A percentile compares a stretch with the other conserved stretches of the same genome.
phyloP scores from a whole-genome alignment of 2,113 vertebrate genomes.

The Datnioides undecimradiatus region DNA sequence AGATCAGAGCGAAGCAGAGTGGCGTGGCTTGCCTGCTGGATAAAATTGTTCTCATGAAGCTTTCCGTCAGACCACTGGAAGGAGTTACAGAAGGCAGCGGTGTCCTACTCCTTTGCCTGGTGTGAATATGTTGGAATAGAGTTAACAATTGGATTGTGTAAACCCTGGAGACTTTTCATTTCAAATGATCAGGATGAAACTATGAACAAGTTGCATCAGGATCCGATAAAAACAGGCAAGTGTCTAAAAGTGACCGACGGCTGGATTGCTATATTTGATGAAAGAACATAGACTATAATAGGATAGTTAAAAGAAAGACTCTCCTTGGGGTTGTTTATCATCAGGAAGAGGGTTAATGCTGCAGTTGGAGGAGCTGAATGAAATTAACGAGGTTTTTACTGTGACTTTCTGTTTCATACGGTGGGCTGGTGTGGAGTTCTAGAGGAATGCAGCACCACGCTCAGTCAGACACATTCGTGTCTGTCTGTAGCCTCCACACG shows the following conservation, averaged over 20 bases:
- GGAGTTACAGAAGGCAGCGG: not conserved
- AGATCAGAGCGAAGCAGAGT: not conserved
- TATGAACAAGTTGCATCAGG: slow-evolving; percentile 48
- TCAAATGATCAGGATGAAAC: slow-evolving; percentile 5
- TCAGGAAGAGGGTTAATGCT: not conserved
- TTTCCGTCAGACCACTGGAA: not conserved
- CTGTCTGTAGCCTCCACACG: slow-evolving; percentile 13
- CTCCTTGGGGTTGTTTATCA: not conserved
- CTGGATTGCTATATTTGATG: not conserved
- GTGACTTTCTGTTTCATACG: not conserved
- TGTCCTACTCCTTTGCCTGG: not conserved
- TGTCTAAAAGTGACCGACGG: slow-evolving; percentile 20
- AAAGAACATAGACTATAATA: not conserved
- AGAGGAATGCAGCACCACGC: slow-evolving; percentile 53
- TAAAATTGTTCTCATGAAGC: not conserved
- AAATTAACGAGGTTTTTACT: no score
- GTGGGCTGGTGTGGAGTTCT: not conserved
- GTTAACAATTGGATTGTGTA: not conserved
- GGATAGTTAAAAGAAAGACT: not conserved
- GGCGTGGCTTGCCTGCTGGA: slow-evolving; percentile 3
- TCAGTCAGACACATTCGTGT: slow-evolving; percentile 7
- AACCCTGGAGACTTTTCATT: not conserved
- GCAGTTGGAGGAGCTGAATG: slow-evolving; percentile 5
- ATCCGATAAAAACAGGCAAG: slow-evolving; percentile 46
- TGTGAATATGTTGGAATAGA: no score